These are phyloP conservation scores for Dermolepida albohirtum DNA, from an alignment of 2,888 invertebrate species.

Conservation along the genomic window DNA sequence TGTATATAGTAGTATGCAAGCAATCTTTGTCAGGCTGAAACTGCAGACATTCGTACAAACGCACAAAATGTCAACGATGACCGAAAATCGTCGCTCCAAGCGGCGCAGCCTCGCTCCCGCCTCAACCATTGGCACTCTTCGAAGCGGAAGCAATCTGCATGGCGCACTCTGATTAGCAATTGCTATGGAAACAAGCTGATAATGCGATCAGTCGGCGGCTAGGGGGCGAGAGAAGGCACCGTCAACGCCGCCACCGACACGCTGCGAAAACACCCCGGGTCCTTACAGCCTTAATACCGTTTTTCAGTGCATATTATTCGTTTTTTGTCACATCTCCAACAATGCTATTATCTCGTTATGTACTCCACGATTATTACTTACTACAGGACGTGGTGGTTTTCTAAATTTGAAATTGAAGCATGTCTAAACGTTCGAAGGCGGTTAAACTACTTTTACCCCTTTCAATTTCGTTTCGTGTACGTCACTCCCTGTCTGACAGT, in stretches of 20 bases:
- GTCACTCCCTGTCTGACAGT: slow-evolving; percentile 46
- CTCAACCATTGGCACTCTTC: slow-evolving; percentile 61
- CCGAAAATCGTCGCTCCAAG: slow-evolving; percentile 25
- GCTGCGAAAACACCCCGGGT: slow-evolving; percentile 41
- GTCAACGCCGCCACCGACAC: slow-evolving; percentile 45
- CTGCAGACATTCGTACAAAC: not conserved
- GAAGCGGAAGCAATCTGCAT: slow-evolving; percentile 63
- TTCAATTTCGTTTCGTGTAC: not conserved
- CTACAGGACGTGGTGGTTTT: no score
- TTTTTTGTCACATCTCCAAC: slow-evolving; percentile 58
- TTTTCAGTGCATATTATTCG: slow-evolving; percentile 60
- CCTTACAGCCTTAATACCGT: slow-evolving; percentile 15
- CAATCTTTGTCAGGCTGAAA: no score
- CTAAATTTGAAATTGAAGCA: no score
- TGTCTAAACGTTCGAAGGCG: no score
- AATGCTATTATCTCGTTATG: slow-evolving; percentile 52
- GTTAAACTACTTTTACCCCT: not conserved
- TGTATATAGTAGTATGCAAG: no score
- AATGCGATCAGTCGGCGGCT: slow-evolving; percentile 67
- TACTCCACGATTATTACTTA: no score
- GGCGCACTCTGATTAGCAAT: slow-evolving; percentile 70
- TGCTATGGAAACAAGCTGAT: slow-evolving; percentile 72
- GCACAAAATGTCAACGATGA: slow-evolving; percentile 13
- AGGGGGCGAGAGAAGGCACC: slow-evolving; percentile 45
- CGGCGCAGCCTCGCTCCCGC: slow-evolving; percentile 54